Evolutionary conservation across 2,797 vertebrate species (phyloP).

Genomic region (Mormyrus hasselquistii): DNA sequence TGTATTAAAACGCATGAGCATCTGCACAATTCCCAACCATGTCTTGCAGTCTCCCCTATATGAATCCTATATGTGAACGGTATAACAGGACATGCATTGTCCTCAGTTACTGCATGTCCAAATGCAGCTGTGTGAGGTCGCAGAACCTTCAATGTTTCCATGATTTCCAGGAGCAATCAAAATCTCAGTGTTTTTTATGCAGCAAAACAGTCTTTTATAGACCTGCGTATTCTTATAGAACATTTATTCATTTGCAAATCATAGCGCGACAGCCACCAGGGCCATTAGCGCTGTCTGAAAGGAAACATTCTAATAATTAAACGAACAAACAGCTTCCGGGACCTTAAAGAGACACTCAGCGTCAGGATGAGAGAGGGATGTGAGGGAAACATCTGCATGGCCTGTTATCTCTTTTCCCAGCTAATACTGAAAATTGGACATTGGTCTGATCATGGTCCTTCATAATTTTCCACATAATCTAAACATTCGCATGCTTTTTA

Average conservation of each 20-base stretch:
- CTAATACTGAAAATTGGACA: background rate
- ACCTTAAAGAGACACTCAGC: background rate
- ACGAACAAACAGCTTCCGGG: conserved; percentile 9
- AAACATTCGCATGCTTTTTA: background rate
- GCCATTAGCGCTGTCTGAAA: background rate
- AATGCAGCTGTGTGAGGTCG: background rate
- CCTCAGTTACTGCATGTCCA: background rate
- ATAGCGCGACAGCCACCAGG: background rate
- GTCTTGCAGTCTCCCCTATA: background rate
- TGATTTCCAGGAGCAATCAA: background rate
- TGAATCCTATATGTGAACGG: background rate
- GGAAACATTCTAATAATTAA: background rate
- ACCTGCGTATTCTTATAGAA: background rate
- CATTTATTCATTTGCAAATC: background rate
- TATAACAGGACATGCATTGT: background rate
- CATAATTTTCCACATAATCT: background rate
- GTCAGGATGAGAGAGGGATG: too few relatives aligned
- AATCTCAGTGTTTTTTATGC: background rate
- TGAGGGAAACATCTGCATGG: background rate
- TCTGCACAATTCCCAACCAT: background rate
- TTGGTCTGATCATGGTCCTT: background rate
- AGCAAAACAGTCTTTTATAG: background rate
- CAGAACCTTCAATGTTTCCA: background rate
- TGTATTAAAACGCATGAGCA: background rate
- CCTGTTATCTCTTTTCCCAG: background rate